Conservation (phyloP, 2,888 invertebrate species). For the Napeogenes inachia region DNA sequence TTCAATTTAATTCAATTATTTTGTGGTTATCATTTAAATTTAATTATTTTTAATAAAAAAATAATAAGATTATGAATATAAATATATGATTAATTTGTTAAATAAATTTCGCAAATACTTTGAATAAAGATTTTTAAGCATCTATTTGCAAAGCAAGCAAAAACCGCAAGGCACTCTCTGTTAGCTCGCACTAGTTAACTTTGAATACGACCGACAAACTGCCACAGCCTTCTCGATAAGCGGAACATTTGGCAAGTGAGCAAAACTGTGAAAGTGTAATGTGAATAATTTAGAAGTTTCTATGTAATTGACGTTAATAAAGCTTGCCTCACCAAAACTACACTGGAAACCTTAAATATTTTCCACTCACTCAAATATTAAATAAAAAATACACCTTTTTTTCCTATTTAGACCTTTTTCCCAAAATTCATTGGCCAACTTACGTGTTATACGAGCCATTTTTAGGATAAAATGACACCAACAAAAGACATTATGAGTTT, state of each 20-base stretch:
- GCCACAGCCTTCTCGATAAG: slow-evolving; percentile 26
- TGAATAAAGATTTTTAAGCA: not conserved
- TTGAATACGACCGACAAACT: slow-evolving; percentile 24
- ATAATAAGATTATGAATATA: not conserved
- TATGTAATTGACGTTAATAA: slow-evolving; percentile 24
- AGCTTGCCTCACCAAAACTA: slow-evolving; percentile 4
- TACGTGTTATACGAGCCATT: slow-evolving; percentile 17
- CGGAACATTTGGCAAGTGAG: slow-evolving; percentile 25
- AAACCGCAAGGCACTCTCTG: slow-evolving; percentile 14
- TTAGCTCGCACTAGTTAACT: slow-evolving; percentile 21
- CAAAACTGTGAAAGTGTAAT: slow-evolving; percentile 29
- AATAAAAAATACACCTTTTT: slow-evolving; percentile 6
- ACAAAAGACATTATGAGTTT: slow-evolving; percentile 21
- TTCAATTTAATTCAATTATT: not conserved
- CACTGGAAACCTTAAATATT: slow-evolving; percentile 1
- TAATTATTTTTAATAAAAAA: not conserved
- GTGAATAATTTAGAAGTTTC: slow-evolving; percentile 28
- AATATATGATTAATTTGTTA: not conserved
- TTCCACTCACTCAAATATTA: not conserved
- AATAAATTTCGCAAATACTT: not conserved
- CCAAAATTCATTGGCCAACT: slow-evolving; percentile 15
- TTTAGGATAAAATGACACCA: slow-evolving; percentile 19
- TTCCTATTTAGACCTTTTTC: slow-evolving; percentile 1
- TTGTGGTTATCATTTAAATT: not conserved
- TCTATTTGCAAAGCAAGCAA: slow-evolving; percentile 5